Evolutionary conservation across 2,113 vertebrate genomes (phyloP).

Genomic region (Mystacornis crossleyi): DNA sequence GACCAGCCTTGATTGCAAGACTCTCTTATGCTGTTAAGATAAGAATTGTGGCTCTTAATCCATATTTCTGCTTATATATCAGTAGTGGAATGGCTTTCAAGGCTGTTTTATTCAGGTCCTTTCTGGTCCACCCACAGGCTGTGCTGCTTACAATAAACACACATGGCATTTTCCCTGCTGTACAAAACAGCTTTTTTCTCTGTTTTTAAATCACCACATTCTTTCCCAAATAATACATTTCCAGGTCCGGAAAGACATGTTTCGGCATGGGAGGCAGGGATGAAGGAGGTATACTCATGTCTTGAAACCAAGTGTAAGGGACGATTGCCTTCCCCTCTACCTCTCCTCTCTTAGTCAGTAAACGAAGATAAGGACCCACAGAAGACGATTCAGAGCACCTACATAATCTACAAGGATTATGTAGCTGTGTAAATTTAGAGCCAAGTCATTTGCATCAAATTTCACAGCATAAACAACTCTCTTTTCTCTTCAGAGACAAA

Average conservation of each 20-base stretch:
- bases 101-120: neutral
- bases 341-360: neutral
- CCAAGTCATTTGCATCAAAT: neutral
- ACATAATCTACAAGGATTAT: neutral
- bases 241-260: neutral
- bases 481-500: neutral
- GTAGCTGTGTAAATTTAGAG: neutral
- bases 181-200: neutral
- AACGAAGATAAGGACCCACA: neutral
- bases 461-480: neutral
- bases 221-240: neutral
- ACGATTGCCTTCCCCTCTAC: neutral
- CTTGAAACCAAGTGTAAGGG: neutral
- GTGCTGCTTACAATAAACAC: neutral
- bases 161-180: neutral
- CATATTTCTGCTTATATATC: neutral
- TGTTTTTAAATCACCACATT: neutral
- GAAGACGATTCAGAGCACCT: neutral
- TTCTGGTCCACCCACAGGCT: neutral
- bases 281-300: neutral
- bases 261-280: fast-evolving
- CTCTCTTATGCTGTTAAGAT: neutral
- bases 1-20: neutral
- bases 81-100: neutral
- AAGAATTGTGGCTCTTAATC: neutral